Percentiles rank a stretch among this genome's conserved stretches.
These are phyloP conservation scores for Euwallacea fornicatus DNA, from an alignment of 1,140 invertebrate species.

Conservation along the genomic window DNA sequence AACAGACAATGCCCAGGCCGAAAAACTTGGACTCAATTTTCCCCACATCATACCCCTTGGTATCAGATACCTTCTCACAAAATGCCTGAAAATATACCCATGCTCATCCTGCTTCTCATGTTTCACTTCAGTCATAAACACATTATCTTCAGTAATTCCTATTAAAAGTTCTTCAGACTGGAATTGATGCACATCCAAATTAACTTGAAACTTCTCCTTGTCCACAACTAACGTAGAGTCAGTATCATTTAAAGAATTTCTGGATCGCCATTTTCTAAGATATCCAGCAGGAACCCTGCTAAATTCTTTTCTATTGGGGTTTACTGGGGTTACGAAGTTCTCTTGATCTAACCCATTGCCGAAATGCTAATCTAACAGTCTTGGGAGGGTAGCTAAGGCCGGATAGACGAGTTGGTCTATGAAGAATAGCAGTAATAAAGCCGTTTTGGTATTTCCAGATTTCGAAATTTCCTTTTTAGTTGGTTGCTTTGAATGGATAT, in stretches of 20 bases:
- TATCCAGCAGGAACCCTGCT: conserved; percentile 45
- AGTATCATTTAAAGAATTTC: conserved; percentile 45
- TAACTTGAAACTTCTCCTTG: conserved; percentile 67
- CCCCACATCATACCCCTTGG: conserved; percentile 60
- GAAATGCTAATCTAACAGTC: conserved; percentile 48
- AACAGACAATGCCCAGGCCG: conserved; percentile 65
- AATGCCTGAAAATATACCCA: conserved; percentile 67
- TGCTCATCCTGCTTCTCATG: conserved; percentile 76
- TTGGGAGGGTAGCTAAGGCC: conserved; percentile 43
- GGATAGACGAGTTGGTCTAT: conserved; percentile 46
- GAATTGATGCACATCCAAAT: conserved; percentile 84
- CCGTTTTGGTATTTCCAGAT: conserved; percentile 7
- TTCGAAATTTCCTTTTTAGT: background rate
- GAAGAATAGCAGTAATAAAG: conserved; percentile 39
- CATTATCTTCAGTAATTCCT: conserved; percentile 72
- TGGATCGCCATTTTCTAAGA: conserved; percentile 50
- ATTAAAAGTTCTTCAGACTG: conserved; percentile 80
- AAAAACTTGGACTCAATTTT: conserved; percentile 62
- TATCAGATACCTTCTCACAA: conserved; percentile 65
- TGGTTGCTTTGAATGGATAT: background rate
- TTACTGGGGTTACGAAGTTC: conserved; percentile 44
- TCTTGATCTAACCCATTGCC: conserved; percentile 43
- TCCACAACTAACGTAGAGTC: conserved; percentile 55
- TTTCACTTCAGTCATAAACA: conserved; percentile 69
- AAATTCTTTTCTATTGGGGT: conserved; percentile 13